Evolutionary conservation across 2,113 vertebrate genomes (phyloP), one percentile per base, ranked within the genome.

Genomic region (Thalassoma bifasciatum): DNA sequence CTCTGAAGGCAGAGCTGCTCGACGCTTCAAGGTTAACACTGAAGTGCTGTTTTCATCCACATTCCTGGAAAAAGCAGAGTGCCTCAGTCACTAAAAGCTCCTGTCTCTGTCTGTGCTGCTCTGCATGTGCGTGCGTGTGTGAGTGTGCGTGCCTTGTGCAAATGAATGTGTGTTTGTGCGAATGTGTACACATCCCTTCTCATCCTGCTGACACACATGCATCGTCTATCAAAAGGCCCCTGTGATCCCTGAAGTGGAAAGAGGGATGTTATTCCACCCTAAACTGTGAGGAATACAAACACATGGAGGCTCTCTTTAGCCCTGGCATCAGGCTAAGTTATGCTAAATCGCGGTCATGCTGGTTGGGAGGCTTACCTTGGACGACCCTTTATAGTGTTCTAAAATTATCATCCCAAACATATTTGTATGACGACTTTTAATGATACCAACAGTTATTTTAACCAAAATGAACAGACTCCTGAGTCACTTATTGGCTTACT

Each of bases 1-100:
- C 80, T 61, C 75, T 34, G 56, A 84, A 86, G 82, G 89, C 81
- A 81, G 84, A 51, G 16, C 60, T 79, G 86, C 86, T 90, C 84
- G 38, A 73, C 78, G 86, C 77, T 89, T 88, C 89, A 92, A 93
- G 92, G 89, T 92, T 90, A 92, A 79, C 60, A 77, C 77, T 79
- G 81, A 86, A 91, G 88, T 83, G 74, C 74, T 88, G 85, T 87
- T 92, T 90, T 88, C 77, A 85, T 85, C 58, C 53, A 1, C 68
- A 85, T 77, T 86, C 84, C 75, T 73, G 77, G 50, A 70, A 86
- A 86, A 85, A 82, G 70, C 77, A 77, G 68, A 74, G 79, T 47
- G 81, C 54, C 73, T 75, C 68, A 54, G 75, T 88, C 80, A 87
- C 79, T 87, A 86, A 92, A 87, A 88, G 86, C 85, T 69, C 73